Evolutionary conservation across 92 coral and sea anemone species (phyloP).

Genomic region (Palythoa grandis): DNA sequence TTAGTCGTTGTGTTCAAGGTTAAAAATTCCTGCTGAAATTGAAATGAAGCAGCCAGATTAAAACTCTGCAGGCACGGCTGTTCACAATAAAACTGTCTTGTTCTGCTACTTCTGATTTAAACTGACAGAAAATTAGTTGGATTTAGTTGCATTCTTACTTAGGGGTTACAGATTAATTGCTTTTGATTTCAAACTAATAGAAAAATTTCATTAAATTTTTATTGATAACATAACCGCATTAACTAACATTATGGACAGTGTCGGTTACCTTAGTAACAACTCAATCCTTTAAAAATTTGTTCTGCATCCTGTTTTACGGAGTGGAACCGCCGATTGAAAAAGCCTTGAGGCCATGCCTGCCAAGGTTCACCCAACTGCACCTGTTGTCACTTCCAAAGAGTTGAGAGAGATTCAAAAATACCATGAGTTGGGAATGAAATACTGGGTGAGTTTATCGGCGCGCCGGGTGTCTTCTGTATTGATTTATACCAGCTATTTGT

Average conservation of each 20-base stretch:
- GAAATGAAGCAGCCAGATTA: too few species aligned
- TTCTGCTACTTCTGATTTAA: background rate
- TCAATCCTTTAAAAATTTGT: background rate
- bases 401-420: slow-evolving; percentile 83
- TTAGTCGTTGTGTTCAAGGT: too few species aligned
- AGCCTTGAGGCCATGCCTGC: slow-evolving; percentile 34
- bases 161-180: background rate
- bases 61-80: too few species aligned
- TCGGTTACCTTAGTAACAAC: slow-evolving; percentile 1
- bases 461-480: background rate
- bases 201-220: slow-evolving; percentile 1
- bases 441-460: slow-evolving; percentile 67
- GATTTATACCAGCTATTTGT: too few species aligned
- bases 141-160: background rate
- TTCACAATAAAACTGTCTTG: background rate
- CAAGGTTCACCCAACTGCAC: slow-evolving; percentile 56
- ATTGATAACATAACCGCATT: background rate
- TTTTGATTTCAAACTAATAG: background rate
- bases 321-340: background rate
- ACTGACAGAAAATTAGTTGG: background rate
- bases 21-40: too few species aligned
- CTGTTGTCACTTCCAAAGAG: slow-evolving; percentile 72
- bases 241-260: background rate
- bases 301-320: background rate
- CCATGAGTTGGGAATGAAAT: slow-evolving; percentile 85